Evolutionary conservation across 2,113 vertebrate species (phyloP).

Genomic region (Thryonomys swinderianus): DNA sequence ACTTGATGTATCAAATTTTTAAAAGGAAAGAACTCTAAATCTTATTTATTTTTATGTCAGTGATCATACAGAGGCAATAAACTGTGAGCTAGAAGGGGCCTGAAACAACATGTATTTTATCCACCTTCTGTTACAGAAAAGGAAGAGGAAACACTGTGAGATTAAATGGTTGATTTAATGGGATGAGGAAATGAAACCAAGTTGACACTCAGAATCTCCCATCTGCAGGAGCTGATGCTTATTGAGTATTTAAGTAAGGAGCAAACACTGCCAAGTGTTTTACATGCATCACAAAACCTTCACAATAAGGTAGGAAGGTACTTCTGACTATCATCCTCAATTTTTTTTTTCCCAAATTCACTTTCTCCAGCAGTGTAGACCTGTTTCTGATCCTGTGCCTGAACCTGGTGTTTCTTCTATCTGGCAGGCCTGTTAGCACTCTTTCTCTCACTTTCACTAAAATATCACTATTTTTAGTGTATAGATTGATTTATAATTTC

Average conservation of each 20-base stretch:
- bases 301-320: not conserved
- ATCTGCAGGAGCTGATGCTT: not conserved
- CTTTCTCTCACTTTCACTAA: not conserved
- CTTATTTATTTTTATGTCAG: not conserved
- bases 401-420: not conserved
- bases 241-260: not conserved
- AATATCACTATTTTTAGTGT: not conserved
- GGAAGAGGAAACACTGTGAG: not conserved
- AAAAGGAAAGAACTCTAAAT: not conserved
- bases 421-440: not conserved
- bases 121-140: not conserved
- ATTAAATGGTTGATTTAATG: not conserved
- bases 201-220: not conserved
- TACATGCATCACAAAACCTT: not conserved
- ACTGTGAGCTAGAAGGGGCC: not conserved
- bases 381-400: not conserved
- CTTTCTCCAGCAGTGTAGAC: not conserved
- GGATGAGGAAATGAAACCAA: slow-evolving; percentile 16
- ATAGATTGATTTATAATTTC: not conserved
- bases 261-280: not conserved
- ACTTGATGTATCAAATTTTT: not conserved
- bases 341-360: not conserved
- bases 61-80: not conserved
- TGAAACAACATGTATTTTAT: not conserved
- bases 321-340: not conserved